Evolutionary conservation across 1,140 invertebrate genomes (phyloP).

Genomic region (Coboldia fuscipes): DNA sequence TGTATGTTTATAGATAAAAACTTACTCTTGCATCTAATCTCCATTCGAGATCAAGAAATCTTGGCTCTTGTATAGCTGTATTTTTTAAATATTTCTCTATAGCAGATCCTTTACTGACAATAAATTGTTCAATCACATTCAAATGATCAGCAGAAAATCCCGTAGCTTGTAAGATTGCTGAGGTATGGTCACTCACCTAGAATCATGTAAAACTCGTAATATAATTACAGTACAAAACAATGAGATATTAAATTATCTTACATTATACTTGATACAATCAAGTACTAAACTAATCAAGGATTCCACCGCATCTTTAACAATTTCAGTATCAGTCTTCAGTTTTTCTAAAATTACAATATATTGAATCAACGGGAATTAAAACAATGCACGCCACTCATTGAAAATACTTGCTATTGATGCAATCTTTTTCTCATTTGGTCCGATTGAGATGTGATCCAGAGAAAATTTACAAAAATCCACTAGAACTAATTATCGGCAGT

Average conservation of each 20-base stretch:
- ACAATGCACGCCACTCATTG: not conserved
- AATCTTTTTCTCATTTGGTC: slow-evolving; percentile 33
- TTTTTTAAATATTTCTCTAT: not conserved
- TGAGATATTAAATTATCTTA: slow-evolving; percentile 11
- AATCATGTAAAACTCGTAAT: slow-evolving; percentile 8
- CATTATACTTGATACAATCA: slow-evolving; percentile 27
- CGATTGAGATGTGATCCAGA: slow-evolving; percentile 35
- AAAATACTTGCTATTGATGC: slow-evolving; percentile 28
- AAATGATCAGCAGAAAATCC: not conserved
- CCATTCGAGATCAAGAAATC: slow-evolving; percentile 3
- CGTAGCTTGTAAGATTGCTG: slow-evolving; percentile 15
- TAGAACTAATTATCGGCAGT: slow-evolving; percentile 25
- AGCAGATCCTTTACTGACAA: not conserved
- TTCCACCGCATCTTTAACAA: slow-evolving; percentile 26
- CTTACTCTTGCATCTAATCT: not conserved
- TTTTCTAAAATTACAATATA: slow-evolving; percentile 21
- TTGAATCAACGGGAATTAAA: slow-evolving; percentile 2
- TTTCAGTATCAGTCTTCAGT: slow-evolving; percentile 21
- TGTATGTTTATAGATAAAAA: not conserved
- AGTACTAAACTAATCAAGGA: slow-evolving; percentile 28
- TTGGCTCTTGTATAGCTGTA: not conserved
- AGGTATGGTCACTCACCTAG: slow-evolving; percentile 31
- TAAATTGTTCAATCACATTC: not conserved
- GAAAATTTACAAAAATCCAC: slow-evolving; percentile 40
- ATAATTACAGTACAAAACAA: slow-evolving; percentile 3